phyloP scores from a whole-genome alignment of 2,113 vertebrate species.

The Uropsilus gracilis region DNA sequence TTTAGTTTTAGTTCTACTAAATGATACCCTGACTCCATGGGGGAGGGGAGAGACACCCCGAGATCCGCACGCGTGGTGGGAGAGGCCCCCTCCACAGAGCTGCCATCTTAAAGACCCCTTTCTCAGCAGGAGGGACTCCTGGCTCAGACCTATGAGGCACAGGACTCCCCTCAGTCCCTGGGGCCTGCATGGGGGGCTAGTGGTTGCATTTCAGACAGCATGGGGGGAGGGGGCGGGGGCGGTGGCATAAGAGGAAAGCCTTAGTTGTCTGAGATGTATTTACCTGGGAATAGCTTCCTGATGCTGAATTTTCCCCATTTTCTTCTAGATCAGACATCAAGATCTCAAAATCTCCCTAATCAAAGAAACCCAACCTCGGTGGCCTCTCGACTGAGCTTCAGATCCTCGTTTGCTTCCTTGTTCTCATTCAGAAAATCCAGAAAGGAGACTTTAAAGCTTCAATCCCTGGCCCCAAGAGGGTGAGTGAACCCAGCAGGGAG shows the following conservation, averaged over 20 bases:
- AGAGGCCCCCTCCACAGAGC: rapidly evolving
- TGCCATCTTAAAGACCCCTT: not conserved
- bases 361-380: slow-evolving; percentile 72
- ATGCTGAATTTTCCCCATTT: not conserved
- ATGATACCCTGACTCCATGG: too few relatives aligned
- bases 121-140: not conserved
- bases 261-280: not conserved
- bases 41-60: not conserved
- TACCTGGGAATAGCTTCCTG: not conserved
- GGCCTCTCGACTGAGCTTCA: slow-evolving; percentile 82
- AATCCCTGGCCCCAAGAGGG: slow-evolving; percentile 74
- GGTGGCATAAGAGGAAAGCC: not conserved
- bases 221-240: not conserved
- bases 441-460: slow-evolving; percentile 77
- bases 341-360: slow-evolving; percentile 65
- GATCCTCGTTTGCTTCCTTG: slow-evolving; percentile 86
- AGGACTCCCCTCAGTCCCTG: not conserved
- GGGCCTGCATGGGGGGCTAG: not conserved
- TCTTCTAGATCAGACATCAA: slow-evolving; percentile 84
- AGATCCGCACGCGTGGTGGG: not conserved
- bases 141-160: not conserved
- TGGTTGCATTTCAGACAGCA: too few relatives aligned
- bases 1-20: too few relatives aligned
- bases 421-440: slow-evolving; percentile 86
- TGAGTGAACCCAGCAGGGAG: slow-evolving; percentile 70